Percentiles rank a stretch among this genome's conserved stretches.
These are phyloP conservation scores for Lycocorax pyrrhopterus DNA, from an alignment of 2,113 vertebrate genomes.

Conservation along the genomic window DNA sequence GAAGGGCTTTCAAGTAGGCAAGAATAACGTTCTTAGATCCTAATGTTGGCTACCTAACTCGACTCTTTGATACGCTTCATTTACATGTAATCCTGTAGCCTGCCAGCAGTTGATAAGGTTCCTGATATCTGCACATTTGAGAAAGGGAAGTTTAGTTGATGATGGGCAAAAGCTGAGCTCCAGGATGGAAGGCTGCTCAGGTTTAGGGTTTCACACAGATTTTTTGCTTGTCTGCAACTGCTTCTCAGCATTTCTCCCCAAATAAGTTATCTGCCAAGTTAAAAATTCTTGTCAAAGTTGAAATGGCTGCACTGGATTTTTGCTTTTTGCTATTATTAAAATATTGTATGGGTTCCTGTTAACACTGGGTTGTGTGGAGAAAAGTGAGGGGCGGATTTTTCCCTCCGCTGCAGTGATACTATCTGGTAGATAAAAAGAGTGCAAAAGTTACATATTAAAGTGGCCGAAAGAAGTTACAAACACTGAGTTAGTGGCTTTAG, in stretches of 20 bases:
- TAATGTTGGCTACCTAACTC: slow-evolving; percentile 44
- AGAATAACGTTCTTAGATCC: slow-evolving; percentile 36
- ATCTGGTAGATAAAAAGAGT: background rate
- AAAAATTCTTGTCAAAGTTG: background rate
- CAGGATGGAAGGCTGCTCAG: slow-evolving; percentile 3
- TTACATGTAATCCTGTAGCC: slow-evolving; percentile 71
- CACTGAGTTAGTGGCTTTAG: background rate
- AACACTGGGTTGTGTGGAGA: background rate
- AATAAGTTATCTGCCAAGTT: background rate
- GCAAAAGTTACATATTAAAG: background rate
- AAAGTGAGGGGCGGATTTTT: background rate
- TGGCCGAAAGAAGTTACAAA: background rate
- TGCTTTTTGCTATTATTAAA: background rate
- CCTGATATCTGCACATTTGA: slow-evolving; percentile 36
- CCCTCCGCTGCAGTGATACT: background rate
- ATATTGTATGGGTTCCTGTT: background rate
- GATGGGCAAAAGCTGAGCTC: background rate
- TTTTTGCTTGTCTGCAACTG: background rate
- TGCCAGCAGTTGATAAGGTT: slow-evolving; percentile 71
- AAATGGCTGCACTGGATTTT: background rate
- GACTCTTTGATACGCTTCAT: slow-evolving; percentile 62
- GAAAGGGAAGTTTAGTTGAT: background rate
- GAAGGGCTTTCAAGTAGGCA: slow-evolving; percentile 56
- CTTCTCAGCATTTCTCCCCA: background rate
- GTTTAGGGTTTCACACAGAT: slow-evolving; percentile 58